A percentile compares a stretch with the other conserved stretches of the same genome.
Conservation (phyloP, 2,888 invertebrate genomes). For the Listrodromus nycthemerus region DNA sequence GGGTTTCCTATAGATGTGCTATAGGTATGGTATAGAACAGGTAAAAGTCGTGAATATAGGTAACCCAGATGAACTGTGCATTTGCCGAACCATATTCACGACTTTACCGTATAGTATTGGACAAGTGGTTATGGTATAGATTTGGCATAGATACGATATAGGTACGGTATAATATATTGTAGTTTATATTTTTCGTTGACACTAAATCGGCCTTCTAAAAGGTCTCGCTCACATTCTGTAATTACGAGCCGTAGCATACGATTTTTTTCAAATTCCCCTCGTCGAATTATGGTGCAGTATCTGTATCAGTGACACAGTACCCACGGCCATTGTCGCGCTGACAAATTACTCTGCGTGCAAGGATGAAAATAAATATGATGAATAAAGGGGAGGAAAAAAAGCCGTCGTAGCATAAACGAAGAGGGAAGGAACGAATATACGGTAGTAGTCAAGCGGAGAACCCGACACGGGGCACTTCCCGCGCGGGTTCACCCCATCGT, state of each 20-base stretch:
- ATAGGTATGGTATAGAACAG: too few species aligned
- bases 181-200: neutral
- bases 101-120: too few species aligned
- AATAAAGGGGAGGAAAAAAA: conserved; percentile 29
- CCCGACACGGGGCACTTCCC: conserved; percentile 57
- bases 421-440: conserved; percentile 49
- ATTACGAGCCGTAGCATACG: conserved; percentile 66
- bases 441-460: conserved; percentile 27
- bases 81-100: too few species aligned
- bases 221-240: conserved; percentile 16
- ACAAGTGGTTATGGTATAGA: too few species aligned
- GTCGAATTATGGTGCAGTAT: conserved; percentile 15
- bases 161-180: too few species aligned
- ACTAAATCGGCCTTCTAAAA: conserved; percentile 6
- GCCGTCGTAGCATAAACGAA: conserved; percentile 31
- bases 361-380: conserved; percentile 71
- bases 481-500: conserved; percentile 44
- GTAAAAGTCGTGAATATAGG: too few species aligned
- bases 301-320: conserved; percentile 43
- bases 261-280: conserved; percentile 71
- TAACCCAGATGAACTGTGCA: too few species aligned
- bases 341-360: conserved; percentile 76
- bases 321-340: conserved; percentile 75
- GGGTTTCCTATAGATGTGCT: too few species aligned
- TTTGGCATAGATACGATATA: too few species aligned